Conservation (phyloP, 1,140 invertebrate genomes). For the Littorina saxatilis region DNA sequence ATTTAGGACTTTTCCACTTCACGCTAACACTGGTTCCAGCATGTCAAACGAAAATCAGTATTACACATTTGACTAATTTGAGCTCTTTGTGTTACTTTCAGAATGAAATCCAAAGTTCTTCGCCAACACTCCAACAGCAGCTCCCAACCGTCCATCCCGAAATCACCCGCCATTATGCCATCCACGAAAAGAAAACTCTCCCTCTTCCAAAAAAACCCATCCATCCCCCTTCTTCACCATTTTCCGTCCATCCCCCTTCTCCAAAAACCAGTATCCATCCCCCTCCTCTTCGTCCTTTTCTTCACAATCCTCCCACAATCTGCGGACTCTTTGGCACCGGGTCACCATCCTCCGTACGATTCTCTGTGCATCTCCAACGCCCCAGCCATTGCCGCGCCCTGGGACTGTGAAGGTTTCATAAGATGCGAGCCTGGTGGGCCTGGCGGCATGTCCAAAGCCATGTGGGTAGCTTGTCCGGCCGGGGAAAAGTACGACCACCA, state of each 20-base stretch:
- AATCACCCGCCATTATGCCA: not conserved
- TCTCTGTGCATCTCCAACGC: slow-evolving; percentile 1
- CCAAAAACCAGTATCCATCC: not conserved
- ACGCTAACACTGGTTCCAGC: too few relatives aligned
- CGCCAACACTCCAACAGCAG: not conserved
- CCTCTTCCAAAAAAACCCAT: too few relatives aligned
- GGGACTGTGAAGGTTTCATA: slow-evolving; percentile 42
- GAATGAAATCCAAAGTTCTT: slow-evolving; percentile 1
- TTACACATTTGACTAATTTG: too few relatives aligned
- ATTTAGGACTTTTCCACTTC: too few relatives aligned
- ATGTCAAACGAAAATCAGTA: too few relatives aligned
- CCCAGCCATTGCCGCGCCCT: slow-evolving; percentile 14
- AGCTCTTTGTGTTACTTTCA: too few relatives aligned
- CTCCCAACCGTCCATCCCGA: not conserved
- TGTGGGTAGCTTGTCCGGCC: slow-evolving; percentile 25
- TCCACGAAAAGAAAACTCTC: not conserved
- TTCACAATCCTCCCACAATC: not conserved
- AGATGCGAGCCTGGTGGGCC: slow-evolving; percentile 3
- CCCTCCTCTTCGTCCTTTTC: not conserved
- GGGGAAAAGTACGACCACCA: slow-evolving; percentile 20
- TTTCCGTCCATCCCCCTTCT: not conserved
- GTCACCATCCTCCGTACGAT: slow-evolving; percentile 27
- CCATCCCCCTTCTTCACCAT: not conserved
- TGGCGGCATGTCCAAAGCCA: not conserved
- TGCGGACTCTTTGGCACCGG: not conserved